phyloP scores from a whole-genome alignment of 1,140 invertebrate genomes.

The Lasaia peninsularis region DNA sequence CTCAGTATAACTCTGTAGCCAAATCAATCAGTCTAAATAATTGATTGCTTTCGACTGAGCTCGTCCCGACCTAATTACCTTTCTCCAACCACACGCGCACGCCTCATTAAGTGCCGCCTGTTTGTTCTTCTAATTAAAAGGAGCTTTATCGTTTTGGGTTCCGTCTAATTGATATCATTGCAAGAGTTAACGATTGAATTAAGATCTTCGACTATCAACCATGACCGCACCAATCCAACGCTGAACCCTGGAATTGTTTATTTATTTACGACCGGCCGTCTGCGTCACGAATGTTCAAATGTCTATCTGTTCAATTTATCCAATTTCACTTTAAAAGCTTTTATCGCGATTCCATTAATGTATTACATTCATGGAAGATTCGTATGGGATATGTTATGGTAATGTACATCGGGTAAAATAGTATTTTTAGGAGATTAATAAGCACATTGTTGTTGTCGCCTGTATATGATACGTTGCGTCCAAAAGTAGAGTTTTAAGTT shows the following conservation, averaged over 20 bases:
- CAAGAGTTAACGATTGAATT: conserved; percentile 68
- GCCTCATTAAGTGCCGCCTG: conserved; percentile 69
- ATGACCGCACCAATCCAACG: conserved; percentile 69
- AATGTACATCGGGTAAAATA: too few species aligned
- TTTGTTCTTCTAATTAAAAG: conserved; percentile 75
- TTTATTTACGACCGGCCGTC: conserved; percentile 55
- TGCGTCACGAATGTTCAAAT: conserved; percentile 11
- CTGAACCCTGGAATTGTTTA: conserved; percentile 68
- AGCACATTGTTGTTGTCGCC: too few species aligned
- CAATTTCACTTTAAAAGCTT: conserved; percentile 2
- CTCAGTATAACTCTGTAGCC: conserved; percentile 4
- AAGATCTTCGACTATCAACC: conserved; percentile 59
- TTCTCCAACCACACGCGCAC: conserved; percentile 53
- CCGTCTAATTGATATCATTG: conserved; percentile 73
- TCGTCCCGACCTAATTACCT: conserved; percentile 56
- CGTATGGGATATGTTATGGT: too few species aligned
- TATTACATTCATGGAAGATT: too few species aligned
- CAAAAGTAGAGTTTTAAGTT: too few species aligned
- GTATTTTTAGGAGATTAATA: too few species aligned
- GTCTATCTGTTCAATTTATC: conserved; percentile 13
- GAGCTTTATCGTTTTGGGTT: conserved; percentile 64
- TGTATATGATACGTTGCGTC: too few species aligned
- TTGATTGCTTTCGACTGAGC: conserved; percentile 46
- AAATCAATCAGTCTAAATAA: conserved; percentile 65
- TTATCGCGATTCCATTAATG: not conserved